Conservation (phyloP, 2,113 vertebrate species). For the Sinosuthora webbiana region DNA sequence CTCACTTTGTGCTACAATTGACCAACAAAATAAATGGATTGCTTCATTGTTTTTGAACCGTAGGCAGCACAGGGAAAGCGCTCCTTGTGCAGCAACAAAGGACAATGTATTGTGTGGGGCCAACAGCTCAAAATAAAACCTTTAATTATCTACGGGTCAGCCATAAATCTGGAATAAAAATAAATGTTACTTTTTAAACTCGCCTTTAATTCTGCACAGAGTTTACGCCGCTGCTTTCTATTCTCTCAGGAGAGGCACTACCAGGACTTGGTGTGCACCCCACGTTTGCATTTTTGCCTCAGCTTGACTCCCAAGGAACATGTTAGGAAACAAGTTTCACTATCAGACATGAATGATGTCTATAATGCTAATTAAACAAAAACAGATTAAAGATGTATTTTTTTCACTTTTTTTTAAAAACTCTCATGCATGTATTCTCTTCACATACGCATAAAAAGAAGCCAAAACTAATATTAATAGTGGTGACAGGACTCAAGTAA, state of each 20-base stretch:
- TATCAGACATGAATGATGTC: not conserved
- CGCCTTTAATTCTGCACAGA: not conserved
- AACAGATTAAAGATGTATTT: not conserved
- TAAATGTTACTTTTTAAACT: conserved; percentile 64
- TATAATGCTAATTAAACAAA: conserved; percentile 1
- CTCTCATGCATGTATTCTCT: not conserved
- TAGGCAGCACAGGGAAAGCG: conserved; percentile 77
- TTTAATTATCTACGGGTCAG: conserved; percentile 82
- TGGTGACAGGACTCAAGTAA: not conserved
- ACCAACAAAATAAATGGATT: conserved; percentile 86
- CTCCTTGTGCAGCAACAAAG: conserved; percentile 78
- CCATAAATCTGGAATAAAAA: conserved; percentile 73
- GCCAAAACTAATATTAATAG: conserved; percentile 56
- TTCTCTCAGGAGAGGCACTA: conserved; percentile 9
- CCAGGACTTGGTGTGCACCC: not conserved
- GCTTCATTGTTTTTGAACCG: conserved; percentile 79
- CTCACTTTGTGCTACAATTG: conserved; percentile 77
- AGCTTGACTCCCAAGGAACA: not conserved
- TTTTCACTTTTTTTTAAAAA: not conserved
- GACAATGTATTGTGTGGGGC: conserved; percentile 76
- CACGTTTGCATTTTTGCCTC: not conserved
- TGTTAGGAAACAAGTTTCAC: not conserved
- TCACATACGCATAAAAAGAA: not conserved
- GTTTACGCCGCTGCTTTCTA: not conserved
- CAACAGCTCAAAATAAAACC: conserved; percentile 79